These are phyloP conservation scores for Sinopyrophorus schimmeli DNA, from an alignment of 2,888 invertebrate genomes.

Conservation along the genomic window DNA sequence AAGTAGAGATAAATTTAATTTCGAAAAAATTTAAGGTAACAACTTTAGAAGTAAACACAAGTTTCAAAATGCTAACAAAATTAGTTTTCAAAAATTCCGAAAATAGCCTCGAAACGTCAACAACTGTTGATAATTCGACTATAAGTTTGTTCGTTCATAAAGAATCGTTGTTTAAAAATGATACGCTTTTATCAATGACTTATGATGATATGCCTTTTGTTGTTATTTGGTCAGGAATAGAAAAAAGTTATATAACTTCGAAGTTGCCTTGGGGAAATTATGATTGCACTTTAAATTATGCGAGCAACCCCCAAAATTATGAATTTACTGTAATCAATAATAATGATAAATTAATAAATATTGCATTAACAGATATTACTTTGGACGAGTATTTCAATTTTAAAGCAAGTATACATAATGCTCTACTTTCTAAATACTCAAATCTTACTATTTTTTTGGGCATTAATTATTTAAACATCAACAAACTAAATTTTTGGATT, in stretches of 20 bases:
- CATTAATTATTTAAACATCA: constrained; percentile 23
- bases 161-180: constrained; percentile 23
- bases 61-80: constrained; percentile 28
- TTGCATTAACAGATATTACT: constrained; percentile 32
- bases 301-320: constrained; percentile 31
- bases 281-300: constrained; percentile 28
- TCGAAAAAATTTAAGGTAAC: constrained; percentile 22
- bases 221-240: constrained; percentile 29
- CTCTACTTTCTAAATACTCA: constrained; percentile 31
- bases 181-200: constrained; percentile 29
- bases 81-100: constrained; percentile 25
- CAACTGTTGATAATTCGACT: constrained; percentile 25
- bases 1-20: constrained; percentile 28
- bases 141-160: too few relatives aligned
- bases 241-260: constrained; percentile 30
- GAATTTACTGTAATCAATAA: constrained; percentile 32
- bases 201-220: constrained; percentile 33
- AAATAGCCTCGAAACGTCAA: constrained; percentile 21
- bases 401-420: constrained; percentile 33
- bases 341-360: constrained; percentile 33
- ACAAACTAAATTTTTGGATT: constrained; percentile 24
- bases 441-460: constrained; percentile 30
- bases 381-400: constrained; percentile 23
- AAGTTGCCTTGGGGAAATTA: constrained; percentile 31
- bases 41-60: constrained; percentile 24